These are phyloP conservation scores for Anthopleura xanthogrammica DNA, from an alignment of 92 coral and sea anemone genomes.

Conservation along the genomic window DNA sequence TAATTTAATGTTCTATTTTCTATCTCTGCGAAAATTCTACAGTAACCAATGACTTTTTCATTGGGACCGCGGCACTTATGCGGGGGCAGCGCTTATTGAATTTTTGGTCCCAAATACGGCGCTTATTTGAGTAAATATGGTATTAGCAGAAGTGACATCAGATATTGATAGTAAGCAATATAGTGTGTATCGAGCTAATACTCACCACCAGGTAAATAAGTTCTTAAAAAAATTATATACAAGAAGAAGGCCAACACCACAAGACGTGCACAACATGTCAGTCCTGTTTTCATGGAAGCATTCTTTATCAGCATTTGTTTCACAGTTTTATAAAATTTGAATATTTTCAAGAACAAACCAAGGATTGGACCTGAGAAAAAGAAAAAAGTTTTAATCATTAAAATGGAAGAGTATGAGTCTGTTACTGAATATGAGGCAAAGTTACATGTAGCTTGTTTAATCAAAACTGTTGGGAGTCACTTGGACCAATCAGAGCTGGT, in stretches of 20 bases:
- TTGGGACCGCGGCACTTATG: too few relatives aligned
- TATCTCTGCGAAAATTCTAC: too few relatives aligned
- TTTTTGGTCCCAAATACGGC: too few relatives aligned
- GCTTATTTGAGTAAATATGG: too few relatives aligned
- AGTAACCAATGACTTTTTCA: too few relatives aligned
- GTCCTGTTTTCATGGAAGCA: not conserved
- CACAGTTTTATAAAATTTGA: constrained; percentile 1
- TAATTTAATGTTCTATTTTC: too few relatives aligned
- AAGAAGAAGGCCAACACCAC: constrained; percentile 19
- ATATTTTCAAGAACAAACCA: not conserved
- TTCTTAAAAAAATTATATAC: constrained; percentile 17
- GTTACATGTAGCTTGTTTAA: too few relatives aligned
- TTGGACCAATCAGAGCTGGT: too few relatives aligned
- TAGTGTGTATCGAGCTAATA: not conserved
- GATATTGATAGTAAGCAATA: too few relatives aligned
- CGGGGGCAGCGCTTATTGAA: too few relatives aligned
- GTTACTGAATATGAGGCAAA: not conserved
- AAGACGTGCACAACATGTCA: constrained; percentile 17
- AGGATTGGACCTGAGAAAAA: constrained; percentile 1
- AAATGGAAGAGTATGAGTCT: not conserved
- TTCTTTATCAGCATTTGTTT: constrained; percentile 10
- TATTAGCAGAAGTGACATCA: too few relatives aligned
- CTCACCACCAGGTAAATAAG: constrained; percentile 29
- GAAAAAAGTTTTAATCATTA: not conserved
- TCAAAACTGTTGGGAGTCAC: too few relatives aligned